A percentile compares a stretch with the other conserved stretches of the same genome.
phyloP scores from a whole-genome alignment of 1,140 invertebrate species.

The Drosophila pandora region DNA sequence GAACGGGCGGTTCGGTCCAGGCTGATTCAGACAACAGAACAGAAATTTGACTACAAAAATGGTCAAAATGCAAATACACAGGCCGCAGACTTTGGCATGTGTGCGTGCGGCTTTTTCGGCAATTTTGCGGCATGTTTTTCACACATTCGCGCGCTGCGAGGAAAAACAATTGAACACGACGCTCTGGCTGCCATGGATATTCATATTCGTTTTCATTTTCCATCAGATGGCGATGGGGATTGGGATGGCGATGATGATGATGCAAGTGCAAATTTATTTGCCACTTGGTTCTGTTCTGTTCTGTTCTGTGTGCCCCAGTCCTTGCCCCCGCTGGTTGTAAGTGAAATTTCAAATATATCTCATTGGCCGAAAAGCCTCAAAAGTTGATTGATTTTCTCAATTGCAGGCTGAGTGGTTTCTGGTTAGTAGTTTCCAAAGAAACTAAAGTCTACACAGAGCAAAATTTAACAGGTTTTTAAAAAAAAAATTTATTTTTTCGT shows the following conservation, averaged over 20 bases:
- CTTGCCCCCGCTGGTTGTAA: slow-evolving; percentile 36
- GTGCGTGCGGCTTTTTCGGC: slow-evolving; percentile 70
- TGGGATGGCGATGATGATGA: slow-evolving; percentile 48
- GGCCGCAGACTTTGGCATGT: slow-evolving; percentile 27
- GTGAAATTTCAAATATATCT: slow-evolving; percentile 49
- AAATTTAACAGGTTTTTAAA: neutral
- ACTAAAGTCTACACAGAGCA: slow-evolving; percentile 3
- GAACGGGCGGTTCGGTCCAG: slow-evolving; percentile 30
- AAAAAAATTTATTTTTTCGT: too few species aligned
- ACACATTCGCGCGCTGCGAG: slow-evolving; percentile 67
- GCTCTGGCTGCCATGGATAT: slow-evolving; percentile 73
- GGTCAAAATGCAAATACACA: slow-evolving; percentile 76
- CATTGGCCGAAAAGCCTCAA: slow-evolving; percentile 44
- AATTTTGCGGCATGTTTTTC: slow-evolving; percentile 80
- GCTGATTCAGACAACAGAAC: slow-evolving; percentile 69
- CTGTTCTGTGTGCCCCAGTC: too few species aligned
- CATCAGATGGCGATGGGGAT: slow-evolving; percentile 16
- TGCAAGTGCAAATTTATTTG: slow-evolving; percentile 82
- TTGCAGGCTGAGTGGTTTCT: slow-evolving; percentile 49
- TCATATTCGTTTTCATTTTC: slow-evolving; percentile 30
- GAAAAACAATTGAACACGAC: slow-evolving; percentile 78
- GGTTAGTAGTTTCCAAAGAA: slow-evolving; percentile 33
- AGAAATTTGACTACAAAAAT: slow-evolving; percentile 80
- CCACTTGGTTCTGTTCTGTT: slow-evolving; percentile 64
- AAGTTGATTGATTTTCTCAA: slow-evolving; percentile 54